phyloP scores from a whole-genome alignment of 1,140 invertebrate genomes.

The Brachionus rotundiformis region DNA sequence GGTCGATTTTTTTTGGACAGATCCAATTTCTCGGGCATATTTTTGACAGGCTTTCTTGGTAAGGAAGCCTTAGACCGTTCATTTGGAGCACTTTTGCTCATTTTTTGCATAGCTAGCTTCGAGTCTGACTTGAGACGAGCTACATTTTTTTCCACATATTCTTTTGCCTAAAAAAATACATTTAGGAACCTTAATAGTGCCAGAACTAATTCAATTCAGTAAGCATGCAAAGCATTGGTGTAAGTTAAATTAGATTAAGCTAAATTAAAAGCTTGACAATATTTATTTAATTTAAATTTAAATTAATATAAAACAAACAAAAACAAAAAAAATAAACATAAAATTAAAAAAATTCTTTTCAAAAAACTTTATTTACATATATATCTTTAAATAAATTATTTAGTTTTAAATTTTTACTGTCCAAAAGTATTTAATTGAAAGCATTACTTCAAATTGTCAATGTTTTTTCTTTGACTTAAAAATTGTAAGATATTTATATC shows the following conservation, averaged over 20 bases:
- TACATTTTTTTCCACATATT: conserved; percentile 42
- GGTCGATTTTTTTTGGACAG: neutral
- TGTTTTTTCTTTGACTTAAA: neutral
- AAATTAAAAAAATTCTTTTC: neutral
- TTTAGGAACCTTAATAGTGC: neutral
- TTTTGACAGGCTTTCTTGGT: neutral
- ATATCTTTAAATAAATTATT: no score
- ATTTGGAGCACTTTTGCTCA: conserved; percentile 5
- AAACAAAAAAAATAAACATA: neutral
- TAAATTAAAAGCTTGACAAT: neutral
- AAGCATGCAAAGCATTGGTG: conserved; percentile 42
- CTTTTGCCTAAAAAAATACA: conserved; percentile 9
- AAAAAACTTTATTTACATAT: conserved; percentile 6
- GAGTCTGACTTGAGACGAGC: neutral
- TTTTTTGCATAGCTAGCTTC: neutral
- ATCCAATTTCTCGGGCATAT: neutral
- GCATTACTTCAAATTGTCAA: conserved; percentile 24
- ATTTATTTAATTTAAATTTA: neutral
- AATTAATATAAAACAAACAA: neutral
- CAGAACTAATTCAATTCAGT: neutral
- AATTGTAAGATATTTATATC: neutral
- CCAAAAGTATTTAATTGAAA: neutral
- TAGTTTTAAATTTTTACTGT: neutral
- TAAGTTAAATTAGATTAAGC: neutral
- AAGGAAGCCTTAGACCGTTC: neutral